Conservation (phyloP, 2,888 invertebrate genomes). For the Tachina lurida region DNA sequence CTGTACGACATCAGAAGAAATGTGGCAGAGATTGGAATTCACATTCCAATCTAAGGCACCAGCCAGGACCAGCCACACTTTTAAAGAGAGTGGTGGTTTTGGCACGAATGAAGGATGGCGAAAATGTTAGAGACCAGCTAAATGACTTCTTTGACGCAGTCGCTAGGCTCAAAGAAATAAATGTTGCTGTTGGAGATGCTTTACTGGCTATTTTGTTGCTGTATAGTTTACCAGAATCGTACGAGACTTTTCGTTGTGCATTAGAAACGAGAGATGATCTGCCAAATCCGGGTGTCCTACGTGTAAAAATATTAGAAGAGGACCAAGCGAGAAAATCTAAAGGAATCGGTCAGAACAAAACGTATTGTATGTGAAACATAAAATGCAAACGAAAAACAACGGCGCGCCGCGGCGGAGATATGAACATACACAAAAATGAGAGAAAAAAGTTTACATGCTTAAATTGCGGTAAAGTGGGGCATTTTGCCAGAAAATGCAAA, state of each 20-base stretch:
- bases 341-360: neutral
- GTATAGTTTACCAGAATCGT: constrained; percentile 59
- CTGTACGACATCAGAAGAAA: constrained; percentile 73
- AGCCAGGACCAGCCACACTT: constrained; percentile 80
- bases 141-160: constrained; percentile 78
- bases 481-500: constrained; percentile 8
- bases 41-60: constrained; percentile 80
- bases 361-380: constrained; percentile 2
- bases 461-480: neutral
- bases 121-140: constrained; percentile 78
- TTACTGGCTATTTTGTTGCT: constrained; percentile 76
- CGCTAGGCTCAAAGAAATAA: constrained; percentile 77
- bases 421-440: neutral
- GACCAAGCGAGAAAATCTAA: constrained; percentile 30
- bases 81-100: constrained; percentile 79
- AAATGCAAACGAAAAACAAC: neutral
- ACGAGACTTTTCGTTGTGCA: constrained; percentile 11
- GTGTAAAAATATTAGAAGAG: constrained; percentile 42
- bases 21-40: constrained; percentile 78
- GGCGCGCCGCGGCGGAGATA: neutral
- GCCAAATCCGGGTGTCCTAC: neutral
- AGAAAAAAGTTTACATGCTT: constrained; percentile 11
- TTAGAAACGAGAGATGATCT: constrained; percentile 16
- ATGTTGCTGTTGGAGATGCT: constrained; percentile 75
- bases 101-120: constrained; percentile 77